These are phyloP conservation scores for Ammospiza maritima DNA, from an alignment of 2,797 vertebrate species.

Conservation along the genomic window DNA sequence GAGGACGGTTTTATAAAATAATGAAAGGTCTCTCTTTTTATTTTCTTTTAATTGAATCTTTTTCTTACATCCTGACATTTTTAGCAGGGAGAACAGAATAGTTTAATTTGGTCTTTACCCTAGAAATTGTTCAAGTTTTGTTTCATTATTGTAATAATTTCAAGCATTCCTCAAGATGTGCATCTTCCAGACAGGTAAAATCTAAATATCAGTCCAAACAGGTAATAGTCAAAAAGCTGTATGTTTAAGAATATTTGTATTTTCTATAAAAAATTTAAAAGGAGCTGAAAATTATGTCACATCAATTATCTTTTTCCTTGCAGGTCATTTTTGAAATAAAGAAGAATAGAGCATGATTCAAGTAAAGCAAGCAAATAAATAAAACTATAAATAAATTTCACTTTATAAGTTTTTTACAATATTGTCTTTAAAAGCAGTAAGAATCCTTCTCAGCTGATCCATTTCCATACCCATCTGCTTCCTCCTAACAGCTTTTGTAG, in stretches of 20 bases:
- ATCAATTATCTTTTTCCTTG: not conserved
- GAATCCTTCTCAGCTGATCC: not conserved
- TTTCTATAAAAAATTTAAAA: not conserved
- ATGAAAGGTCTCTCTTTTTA: not conserved
- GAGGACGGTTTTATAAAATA: not conserved
- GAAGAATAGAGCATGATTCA: not conserved
- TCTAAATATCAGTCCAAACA: not conserved
- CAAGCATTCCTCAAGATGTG: not conserved
- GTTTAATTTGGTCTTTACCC: not conserved
- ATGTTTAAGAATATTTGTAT: not conserved
- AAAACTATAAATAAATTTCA: not conserved
- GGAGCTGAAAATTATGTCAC: not conserved
- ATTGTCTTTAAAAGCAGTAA: not conserved
- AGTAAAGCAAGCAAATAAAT: not conserved
- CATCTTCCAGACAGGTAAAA: not conserved
- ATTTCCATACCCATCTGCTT: not conserved
- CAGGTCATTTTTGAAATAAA: not conserved
- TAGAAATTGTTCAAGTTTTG: not conserved
- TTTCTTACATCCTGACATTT: not conserved
- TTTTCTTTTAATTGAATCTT: not conserved
- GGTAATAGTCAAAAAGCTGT: not conserved
- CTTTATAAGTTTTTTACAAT: not conserved
- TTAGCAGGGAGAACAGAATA: not conserved
- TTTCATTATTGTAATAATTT: not conserved
- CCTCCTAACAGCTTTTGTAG: not conserved